phyloP scores from a whole-genome alignment of 2,888 invertebrate genomes.

The Allolobophora icterica region DNA sequence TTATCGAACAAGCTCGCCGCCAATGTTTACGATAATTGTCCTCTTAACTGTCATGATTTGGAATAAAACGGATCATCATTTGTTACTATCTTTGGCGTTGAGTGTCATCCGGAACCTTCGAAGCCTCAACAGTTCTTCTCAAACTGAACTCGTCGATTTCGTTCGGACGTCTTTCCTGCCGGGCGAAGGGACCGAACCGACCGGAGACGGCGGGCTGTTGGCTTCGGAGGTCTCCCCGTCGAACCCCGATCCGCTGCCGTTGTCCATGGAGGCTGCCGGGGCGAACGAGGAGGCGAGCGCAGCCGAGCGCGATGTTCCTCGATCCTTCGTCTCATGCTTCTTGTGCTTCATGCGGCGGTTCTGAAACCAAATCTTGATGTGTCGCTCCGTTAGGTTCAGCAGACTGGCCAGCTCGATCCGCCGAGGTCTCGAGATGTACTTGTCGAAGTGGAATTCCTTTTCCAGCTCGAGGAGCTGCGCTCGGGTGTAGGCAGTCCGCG shows the following conservation, averaged over 20 bases:
- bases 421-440: slow-evolving; percentile 94
- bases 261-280: not conserved
- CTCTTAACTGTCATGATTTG: not conserved
- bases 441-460: slow-evolving; percentile 98
- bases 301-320: not conserved
- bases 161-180: not conserved
- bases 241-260: not conserved
- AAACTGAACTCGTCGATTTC: not conserved
- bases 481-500: slow-evolving; percentile 94
- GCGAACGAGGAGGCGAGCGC: not conserved
- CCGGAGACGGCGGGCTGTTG: not conserved
- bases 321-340: slow-evolving; percentile 47
- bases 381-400: slow-evolving; percentile 91
- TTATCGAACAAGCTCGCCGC: not conserved
- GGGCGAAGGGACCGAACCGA: not conserved
- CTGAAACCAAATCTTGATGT: slow-evolving; percentile 71
- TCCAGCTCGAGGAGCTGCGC: slow-evolving; percentile 96
- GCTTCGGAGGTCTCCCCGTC: not conserved
- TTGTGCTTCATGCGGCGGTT: slow-evolving; percentile 64
- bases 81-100: not conserved
- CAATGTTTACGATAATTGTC: not conserved
- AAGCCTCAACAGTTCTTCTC: not conserved
- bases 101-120: not conserved
- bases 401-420: slow-evolving; percentile 96
- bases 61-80: not conserved